Conservation (phyloP, 1,140 invertebrate species). For the Mercenaria mercenaria region DNA sequence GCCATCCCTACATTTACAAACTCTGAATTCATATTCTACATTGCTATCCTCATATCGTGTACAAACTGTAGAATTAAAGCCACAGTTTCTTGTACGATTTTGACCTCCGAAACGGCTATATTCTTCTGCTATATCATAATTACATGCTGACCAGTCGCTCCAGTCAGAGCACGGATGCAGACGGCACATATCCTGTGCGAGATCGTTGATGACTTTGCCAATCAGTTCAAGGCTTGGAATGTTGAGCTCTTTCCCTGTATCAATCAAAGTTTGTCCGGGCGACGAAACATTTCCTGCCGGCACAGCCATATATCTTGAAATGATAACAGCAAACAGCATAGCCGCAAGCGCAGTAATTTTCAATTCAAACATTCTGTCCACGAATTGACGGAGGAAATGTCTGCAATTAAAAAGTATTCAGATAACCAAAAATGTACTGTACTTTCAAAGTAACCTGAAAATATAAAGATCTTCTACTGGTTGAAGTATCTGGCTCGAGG, state of each 20-base stretch:
- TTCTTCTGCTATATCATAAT: neutral
- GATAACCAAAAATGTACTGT: too few species aligned
- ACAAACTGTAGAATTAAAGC: conserved; percentile 17
- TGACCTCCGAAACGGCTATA: neutral
- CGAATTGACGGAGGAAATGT: too few species aligned
- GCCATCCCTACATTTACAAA: neutral
- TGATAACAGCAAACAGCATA: too few species aligned
- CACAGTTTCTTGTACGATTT: conserved; percentile 16
- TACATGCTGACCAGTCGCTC: neutral
- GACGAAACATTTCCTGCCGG: too few species aligned
- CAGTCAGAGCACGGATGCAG: conserved; percentile 15
- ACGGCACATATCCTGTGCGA: neutral
- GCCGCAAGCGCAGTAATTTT: too few species aligned
- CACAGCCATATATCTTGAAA: too few species aligned
- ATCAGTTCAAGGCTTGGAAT: neutral
- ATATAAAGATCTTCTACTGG: too few species aligned
- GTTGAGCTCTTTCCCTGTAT: neutral
- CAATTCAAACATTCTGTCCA: too few species aligned
- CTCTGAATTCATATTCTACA: neutral
- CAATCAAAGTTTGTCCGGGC: neutral
- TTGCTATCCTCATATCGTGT: neutral
- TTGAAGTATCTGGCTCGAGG: too few species aligned
- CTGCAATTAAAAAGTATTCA: too few species aligned
- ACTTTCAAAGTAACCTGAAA: too few species aligned
- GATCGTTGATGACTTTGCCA: neutral